Percentiles rank a stretch among this genome's conserved stretches.
These are phyloP conservation scores for Petrophora chlorosata DNA, from an alignment of 2,888 invertebrate genomes.

Conservation along the genomic window DNA sequence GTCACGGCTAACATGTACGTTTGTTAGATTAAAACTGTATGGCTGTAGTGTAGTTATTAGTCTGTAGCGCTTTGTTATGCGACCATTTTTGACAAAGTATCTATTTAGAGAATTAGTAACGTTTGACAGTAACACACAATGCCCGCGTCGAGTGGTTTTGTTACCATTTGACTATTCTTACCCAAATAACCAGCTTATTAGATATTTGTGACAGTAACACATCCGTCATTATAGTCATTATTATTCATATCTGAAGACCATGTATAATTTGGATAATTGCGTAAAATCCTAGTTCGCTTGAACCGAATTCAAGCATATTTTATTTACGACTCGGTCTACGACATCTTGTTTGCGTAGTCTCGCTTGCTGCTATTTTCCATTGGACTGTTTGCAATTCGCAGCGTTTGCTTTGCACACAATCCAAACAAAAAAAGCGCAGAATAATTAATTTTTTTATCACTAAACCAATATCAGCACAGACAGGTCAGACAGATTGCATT, in stretches of 20 bases:
- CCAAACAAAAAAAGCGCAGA: too few species aligned
- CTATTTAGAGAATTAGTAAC: conserved; percentile 10
- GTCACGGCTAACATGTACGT: too few species aligned
- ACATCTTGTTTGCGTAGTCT: conserved; percentile 15
- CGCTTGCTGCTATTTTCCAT: conserved; percentile 12
- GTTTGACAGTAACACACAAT: background rate
- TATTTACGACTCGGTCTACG: background rate
- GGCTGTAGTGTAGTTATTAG: too few species aligned
- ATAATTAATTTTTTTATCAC: too few species aligned
- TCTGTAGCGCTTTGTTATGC: too few species aligned
- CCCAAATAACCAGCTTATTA: background rate
- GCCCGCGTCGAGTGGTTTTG: conserved; percentile 1
- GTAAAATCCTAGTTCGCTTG: conserved; percentile 17
- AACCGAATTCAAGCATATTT: background rate
- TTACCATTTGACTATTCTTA: conserved; percentile 6
- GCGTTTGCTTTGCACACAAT: too few species aligned
- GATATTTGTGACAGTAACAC: background rate
- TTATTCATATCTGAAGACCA: background rate
- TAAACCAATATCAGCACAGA: too few species aligned
- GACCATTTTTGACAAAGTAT: conserved; percentile 1
- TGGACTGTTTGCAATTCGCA: conserved; percentile 1
- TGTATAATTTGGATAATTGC: conserved; percentile 16
- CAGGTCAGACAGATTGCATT: too few species aligned
- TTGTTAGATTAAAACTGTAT: too few species aligned
- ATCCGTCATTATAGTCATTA: conserved; percentile 1